Evolutionary conservation across 1,140 invertebrate genomes (phyloP).

Genomic region (Schmidtea mediterranea): DNA sequence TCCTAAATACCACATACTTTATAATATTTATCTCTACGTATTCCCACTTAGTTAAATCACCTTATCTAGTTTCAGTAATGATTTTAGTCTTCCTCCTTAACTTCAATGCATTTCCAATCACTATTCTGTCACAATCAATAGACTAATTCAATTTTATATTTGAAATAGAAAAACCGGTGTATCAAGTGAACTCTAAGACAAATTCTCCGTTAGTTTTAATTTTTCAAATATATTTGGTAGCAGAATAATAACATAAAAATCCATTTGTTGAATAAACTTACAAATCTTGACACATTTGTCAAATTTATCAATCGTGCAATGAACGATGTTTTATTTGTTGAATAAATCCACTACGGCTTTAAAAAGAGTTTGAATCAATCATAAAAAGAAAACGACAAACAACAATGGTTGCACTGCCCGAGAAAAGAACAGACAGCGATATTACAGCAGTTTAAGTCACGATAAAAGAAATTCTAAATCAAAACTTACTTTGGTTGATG

Average conservation of each 20-base stretch:
- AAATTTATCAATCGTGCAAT: constrained; percentile 96
- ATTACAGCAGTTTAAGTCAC: constrained; percentile 46
- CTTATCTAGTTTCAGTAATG: constrained; percentile 50
- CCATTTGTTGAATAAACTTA: neutral
- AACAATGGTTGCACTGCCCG: too few relatives aligned
- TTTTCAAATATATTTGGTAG: constrained; percentile 44
- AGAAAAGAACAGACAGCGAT: constrained; percentile 38
- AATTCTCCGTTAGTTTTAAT: constrained; percentile 87
- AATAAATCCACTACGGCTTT: constrained; percentile 80
- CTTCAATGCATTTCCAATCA: neutral
- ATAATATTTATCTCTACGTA: constrained; percentile 63
- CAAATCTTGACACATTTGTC: constrained; percentile 57
- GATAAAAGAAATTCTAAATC: constrained; percentile 78
- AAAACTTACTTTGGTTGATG: constrained; percentile 67
- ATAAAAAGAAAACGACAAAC: too few relatives aligned
- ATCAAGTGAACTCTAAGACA: constrained; percentile 90
- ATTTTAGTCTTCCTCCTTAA: neutral
- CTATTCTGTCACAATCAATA: neutral
- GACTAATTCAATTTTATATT: constrained; percentile 10
- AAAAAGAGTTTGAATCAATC: constrained; percentile 48
- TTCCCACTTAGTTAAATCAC: constrained; percentile 66
- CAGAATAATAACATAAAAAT: neutral
- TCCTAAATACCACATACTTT: constrained; percentile 42
- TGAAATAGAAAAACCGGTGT: constrained; percentile 88
- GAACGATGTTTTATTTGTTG: constrained; percentile 86